These are phyloP conservation scores for Trichopria drosophilae DNA, from an alignment of 2,888 invertebrate genomes.

Conservation along the genomic window DNA sequence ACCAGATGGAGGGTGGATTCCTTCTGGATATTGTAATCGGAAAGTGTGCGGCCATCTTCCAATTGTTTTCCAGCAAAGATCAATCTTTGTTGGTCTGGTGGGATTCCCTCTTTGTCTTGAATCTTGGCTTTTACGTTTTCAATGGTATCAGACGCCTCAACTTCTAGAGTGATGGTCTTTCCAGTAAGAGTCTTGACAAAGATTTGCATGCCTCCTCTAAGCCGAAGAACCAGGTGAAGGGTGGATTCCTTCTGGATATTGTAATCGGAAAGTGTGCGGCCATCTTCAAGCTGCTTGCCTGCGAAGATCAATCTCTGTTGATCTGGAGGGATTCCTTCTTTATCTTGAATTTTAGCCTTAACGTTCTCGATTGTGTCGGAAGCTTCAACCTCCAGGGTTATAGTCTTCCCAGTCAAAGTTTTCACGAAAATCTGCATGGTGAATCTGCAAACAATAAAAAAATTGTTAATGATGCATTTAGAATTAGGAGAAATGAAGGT, in stretches of 20 bases:
- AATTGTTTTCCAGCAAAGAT: slow-evolving; percentile 44
- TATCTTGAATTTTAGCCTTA: slow-evolving; percentile 44
- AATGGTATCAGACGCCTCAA: slow-evolving; percentile 43
- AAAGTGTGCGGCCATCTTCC: slow-evolving; percentile 40
- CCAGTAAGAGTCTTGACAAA: slow-evolving; percentile 25
- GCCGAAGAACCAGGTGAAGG: slow-evolving; percentile 39
- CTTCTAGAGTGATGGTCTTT: slow-evolving; percentile 45
- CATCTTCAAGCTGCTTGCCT: slow-evolving; percentile 44
- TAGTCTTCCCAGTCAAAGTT: slow-evolving; percentile 37
- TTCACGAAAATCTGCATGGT: slow-evolving; percentile 23
- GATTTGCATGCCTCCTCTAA: slow-evolving; percentile 38
- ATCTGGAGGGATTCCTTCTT: slow-evolving; percentile 45
- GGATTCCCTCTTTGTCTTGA: slow-evolving; percentile 45
- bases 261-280: slow-evolving; percentile 42
- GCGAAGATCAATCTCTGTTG: slow-evolving; percentile 46
- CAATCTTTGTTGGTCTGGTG: slow-evolving; percentile 42
- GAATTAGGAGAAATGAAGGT: too few relatives aligned
- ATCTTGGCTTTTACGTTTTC: slow-evolving; percentile 45
- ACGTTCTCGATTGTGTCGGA: slow-evolving; percentile 45
- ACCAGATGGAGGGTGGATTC: slow-evolving; percentile 43
- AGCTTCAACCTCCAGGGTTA: slow-evolving; percentile 44
- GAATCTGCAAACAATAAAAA: slow-evolving; percentile 13
- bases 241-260: slow-evolving; percentile 46
- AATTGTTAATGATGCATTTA: not conserved
- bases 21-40: slow-evolving; percentile 44